Base-by-base conservation (phyloP, 2,888 invertebrate genomes). In the Apomyelois bistriatella region DNA sequence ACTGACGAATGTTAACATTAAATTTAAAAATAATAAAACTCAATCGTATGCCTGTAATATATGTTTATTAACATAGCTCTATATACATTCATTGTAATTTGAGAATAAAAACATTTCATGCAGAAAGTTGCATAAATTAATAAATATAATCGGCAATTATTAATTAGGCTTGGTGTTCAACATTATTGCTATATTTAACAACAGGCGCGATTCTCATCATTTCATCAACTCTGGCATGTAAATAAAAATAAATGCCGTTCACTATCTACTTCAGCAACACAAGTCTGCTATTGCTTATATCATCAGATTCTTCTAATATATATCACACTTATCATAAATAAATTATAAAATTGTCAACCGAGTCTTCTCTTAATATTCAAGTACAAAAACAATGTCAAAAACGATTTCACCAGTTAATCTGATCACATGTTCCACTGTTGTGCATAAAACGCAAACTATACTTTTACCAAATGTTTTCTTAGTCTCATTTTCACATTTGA, bases 291-390 rank as follows among this genome's bases (percentile, higher is more conserved):
- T 79, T 72, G 70, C 76, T 82, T 69, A 76, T 72, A 73, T 70
- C 61, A 70, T 75, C 65, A 74, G 74, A 75, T 80, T 75, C 70
- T 60, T 75, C 80, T 78, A 77, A 77, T 78, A 81, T 72, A 83
- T 85, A 86, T 89, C 88, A 90, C 89, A 89, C 89, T 87, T 87
- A 87, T 76, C 71, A 82, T 85, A 87, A 87, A 89, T 87, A 87
- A 89, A 89, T 88, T 85, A 88, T 82, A 82, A 82, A 87, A 84
- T 84, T 80, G 85, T 88, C 85, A 89, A 87, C 83, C 62, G 72
- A 80, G 79, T 85, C 80, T 75, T 75, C 74, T 81, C 76, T 81
- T 67, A 80, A 76, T 80, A 80, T 82, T 80, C 76, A 76, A 72
- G 76, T 77, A 78, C 75, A 79, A 65, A 85, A 89, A 82, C 80